Conservation (phyloP, 2,888 invertebrate genomes). For the Tortricodes alternella region DNA sequence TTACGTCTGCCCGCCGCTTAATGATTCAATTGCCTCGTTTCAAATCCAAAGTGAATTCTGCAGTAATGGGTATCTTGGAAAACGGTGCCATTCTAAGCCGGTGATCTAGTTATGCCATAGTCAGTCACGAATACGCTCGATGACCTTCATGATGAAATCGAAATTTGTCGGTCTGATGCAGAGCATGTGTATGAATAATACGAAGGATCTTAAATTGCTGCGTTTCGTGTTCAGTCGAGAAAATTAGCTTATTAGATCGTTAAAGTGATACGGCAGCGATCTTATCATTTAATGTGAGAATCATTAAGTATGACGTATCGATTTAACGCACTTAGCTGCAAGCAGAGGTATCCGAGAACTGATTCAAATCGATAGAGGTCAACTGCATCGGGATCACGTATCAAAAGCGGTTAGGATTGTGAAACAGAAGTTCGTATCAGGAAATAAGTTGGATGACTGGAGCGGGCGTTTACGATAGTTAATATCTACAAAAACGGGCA, state of each 20-base stretch:
- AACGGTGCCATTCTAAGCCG: constrained; percentile 58
- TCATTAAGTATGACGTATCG: constrained; percentile 30
- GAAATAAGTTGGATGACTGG: constrained; percentile 50
- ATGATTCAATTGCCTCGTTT: constrained; percentile 66
- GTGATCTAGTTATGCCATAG: constrained; percentile 68
- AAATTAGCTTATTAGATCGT: constrained; percentile 31
- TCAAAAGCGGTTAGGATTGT: constrained; percentile 8
- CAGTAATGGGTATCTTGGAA: constrained; percentile 61
- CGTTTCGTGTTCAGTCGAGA: constrained; percentile 26
- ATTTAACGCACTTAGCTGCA: constrained; percentile 11
- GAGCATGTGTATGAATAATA: constrained; percentile 40
- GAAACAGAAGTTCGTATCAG: constrained; percentile 31
- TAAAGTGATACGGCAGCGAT: constrained; percentile 30
- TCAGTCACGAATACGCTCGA: constrained; percentile 55
- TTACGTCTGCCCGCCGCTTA: constrained; percentile 52
- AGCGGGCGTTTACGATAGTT: constrained; percentile 46
- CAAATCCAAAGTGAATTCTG: constrained; percentile 53
- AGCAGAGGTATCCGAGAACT: background rate
- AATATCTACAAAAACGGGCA: constrained; percentile 52
- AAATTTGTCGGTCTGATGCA: constrained; percentile 55
- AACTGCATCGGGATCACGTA: constrained; percentile 10
- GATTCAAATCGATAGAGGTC: constrained; percentile 12
- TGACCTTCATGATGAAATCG: constrained; percentile 72
- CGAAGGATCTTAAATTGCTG: constrained; percentile 29
- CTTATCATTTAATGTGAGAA: constrained; percentile 34